These are phyloP conservation scores for Microcebus murinus DNA, from an alignment of 2,113 vertebrate genomes.

Conservation along the genomic window DNA sequence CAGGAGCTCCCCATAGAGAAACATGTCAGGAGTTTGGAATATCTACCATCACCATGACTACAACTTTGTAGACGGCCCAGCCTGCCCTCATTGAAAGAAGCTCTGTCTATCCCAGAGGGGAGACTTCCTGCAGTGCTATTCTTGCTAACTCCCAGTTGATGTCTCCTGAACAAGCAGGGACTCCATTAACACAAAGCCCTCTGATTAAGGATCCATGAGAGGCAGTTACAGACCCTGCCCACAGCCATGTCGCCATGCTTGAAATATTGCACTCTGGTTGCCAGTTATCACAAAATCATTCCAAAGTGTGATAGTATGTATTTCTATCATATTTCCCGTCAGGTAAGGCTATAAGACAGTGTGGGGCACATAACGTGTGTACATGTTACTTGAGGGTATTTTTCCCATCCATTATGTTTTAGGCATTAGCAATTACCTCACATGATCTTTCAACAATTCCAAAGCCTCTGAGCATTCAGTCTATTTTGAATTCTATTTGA, in stretches of 20 bases:
- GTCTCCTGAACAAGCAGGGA: neutral
- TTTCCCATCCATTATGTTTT: neutral
- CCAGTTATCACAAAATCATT: neutral
- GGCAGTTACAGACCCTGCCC: accelerated
- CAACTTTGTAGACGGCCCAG: neutral
- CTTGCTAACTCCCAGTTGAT: neutral
- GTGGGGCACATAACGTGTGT: neutral
- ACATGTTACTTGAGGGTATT: neutral
- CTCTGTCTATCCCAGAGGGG: neutral
- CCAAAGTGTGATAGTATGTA: neutral
- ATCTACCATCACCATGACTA: neutral
- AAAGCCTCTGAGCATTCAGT: neutral
- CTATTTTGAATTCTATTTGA: constrained; percentile 32
- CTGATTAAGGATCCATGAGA: neutral
- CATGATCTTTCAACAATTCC: constrained; percentile 12
- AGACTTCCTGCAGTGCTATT: neutral
- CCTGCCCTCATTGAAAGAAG: neutral
- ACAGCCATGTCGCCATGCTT: neutral
- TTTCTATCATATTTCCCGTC: neutral
- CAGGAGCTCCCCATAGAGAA: neutral
- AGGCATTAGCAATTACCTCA: constrained; percentile 10
- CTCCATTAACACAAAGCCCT: neutral
- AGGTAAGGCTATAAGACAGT: neutral
- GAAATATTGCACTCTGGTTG: neutral
- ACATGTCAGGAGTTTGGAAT: neutral